A percentile compares a stretch with the other conserved stretches of the same genome.
Evolutionary conservation across 2,113 vertebrate species (phyloP).

Genomic region (Melierax canorus): DNA sequence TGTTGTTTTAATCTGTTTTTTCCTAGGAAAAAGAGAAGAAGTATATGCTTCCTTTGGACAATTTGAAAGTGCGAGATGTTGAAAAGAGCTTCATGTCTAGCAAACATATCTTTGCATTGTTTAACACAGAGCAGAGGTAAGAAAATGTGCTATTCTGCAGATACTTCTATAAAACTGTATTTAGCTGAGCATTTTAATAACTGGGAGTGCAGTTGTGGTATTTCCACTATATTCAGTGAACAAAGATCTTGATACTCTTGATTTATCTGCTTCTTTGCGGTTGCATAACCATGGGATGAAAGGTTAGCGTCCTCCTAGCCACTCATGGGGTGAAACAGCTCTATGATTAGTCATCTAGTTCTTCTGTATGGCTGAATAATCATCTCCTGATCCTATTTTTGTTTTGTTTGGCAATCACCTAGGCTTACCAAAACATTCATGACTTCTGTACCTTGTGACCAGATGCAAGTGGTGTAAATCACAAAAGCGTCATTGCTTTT

Average conservation of each 20-base stretch:
- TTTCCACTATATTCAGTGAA: background rate
- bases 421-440: slow-evolving; percentile 35
- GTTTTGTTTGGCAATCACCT: slow-evolving; percentile 41
- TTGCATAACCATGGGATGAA: background rate
- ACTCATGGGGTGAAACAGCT: background rate
- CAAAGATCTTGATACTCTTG: background rate
- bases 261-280: background rate
- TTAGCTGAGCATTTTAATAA: background rate
- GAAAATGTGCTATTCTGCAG: slow-evolving; percentile 60
- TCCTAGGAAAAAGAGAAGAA: slow-evolving; percentile 92
- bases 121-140: slow-evolving; percentile 97
- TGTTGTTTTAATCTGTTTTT: background rate
- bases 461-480: slow-evolving; percentile 38
- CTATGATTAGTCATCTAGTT: slow-evolving; percentile 1
- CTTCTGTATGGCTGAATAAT: slow-evolving; percentile 25
- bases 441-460: slow-evolving; percentile 52
- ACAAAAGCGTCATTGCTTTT: background rate
- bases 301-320: background rate
- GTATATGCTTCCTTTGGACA: slow-evolving; percentile 94
- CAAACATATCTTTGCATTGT: slow-evolving; percentile 94
- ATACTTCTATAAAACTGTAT: background rate
- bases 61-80: slow-evolving; percentile 94
- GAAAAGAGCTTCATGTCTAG: slow-evolving; percentile 99
- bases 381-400: slow-evolving; percentile 27
- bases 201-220: background rate